Percentiles rank a stretch among this genome's conserved stretches.
phyloP scores from a whole-genome alignment of 2,113 vertebrate species.

The Chlorodrepanis virens region DNA sequence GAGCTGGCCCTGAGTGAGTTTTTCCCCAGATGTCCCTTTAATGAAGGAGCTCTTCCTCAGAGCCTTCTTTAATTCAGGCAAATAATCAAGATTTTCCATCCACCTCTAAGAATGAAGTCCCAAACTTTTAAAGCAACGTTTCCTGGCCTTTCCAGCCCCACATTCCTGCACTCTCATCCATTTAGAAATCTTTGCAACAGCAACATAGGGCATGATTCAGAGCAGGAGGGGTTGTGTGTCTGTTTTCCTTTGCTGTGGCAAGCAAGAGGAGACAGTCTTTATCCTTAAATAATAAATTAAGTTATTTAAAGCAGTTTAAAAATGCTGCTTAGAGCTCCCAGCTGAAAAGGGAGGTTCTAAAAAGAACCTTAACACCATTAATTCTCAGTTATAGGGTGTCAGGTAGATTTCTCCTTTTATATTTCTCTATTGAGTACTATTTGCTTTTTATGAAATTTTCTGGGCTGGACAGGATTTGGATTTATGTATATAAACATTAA shows the following conservation, averaged over 20 bases:
- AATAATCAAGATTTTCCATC: neutral
- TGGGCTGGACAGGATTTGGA: neutral
- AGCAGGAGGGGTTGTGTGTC: neutral
- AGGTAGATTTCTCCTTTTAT: neutral
- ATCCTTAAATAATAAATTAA: neutral
- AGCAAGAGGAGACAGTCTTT: neutral
- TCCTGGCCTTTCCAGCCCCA: neutral
- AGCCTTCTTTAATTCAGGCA: neutral
- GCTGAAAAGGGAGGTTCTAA: neutral
- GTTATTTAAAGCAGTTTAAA: neutral
- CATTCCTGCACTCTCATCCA: neutral
- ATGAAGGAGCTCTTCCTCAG: neutral
- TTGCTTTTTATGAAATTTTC: neutral
- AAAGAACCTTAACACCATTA: neutral
- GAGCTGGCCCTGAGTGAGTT: neutral
- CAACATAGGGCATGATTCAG: fast-evolving
- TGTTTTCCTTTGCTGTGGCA: neutral
- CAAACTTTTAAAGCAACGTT: neutral
- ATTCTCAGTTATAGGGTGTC: neutral
- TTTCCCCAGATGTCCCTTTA: neutral
- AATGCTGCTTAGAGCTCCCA: neutral
- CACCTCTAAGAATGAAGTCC: neutral
- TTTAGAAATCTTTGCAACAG: neutral
- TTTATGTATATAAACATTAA: neutral
- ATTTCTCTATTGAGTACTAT: neutral